Evolutionary conservation across 2,888 invertebrate genomes (phyloP).

Genomic region (Drosophila flavopinicola): DNA sequence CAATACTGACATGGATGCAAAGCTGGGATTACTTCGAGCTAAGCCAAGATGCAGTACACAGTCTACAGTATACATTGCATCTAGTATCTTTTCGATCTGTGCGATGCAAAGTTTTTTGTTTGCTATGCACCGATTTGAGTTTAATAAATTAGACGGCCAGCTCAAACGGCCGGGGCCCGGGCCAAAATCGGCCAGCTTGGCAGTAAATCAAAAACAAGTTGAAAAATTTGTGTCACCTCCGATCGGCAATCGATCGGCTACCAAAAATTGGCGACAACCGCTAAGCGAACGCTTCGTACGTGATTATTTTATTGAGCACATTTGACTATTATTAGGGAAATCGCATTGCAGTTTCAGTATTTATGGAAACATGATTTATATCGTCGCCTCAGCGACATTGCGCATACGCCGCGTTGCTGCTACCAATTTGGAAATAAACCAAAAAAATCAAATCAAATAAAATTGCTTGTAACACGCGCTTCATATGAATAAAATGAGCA

Average conservation of each 20-base stretch:
- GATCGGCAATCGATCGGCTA: constrained; percentile 42
- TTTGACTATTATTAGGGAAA: constrained; percentile 84
- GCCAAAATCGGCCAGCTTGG: constrained; percentile 57
- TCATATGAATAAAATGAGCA: not conserved
- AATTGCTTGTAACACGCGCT: constrained; percentile 55
- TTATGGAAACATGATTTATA: constrained; percentile 82
- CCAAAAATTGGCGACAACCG: constrained; percentile 52
- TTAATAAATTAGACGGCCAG: constrained; percentile 67
- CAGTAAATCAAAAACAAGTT: constrained; percentile 79
- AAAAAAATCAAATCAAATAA: constrained; percentile 6
- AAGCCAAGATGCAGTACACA: constrained; percentile 2
- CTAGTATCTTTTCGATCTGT: constrained; percentile 4
- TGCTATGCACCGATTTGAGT: constrained; percentile 59
- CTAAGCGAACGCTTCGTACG: constrained; percentile 66
- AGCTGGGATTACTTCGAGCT: constrained; percentile 47
- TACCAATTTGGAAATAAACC: constrained; percentile 58
- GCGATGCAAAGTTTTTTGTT: constrained; percentile 60
- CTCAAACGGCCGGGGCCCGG: constrained; percentile 19
- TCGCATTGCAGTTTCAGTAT: constrained; percentile 63
- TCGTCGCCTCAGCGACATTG: constrained; percentile 59
- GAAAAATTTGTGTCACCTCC: constrained; percentile 79
- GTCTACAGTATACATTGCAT: no score
- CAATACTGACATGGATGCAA: constrained; percentile 63
- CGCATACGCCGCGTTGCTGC: constrained; percentile 67
- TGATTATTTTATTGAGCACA: constrained; percentile 78